Evolutionary conservation across 2,797 vertebrate genomes (phyloP), one percentile per base, ranked within the genome.

Genomic region (Myotis pilosus): DNA sequence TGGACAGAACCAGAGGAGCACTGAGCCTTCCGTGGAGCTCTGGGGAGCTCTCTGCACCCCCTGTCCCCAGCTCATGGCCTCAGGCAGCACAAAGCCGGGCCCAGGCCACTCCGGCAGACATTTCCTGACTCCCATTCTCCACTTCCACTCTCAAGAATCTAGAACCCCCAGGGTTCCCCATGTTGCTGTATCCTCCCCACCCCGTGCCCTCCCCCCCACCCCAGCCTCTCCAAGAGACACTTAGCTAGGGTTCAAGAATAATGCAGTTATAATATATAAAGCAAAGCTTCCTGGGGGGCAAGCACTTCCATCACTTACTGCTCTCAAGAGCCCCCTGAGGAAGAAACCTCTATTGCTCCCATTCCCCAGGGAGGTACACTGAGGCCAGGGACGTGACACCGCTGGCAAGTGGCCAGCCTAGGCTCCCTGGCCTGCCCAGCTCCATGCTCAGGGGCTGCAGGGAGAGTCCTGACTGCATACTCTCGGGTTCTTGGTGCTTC

Each of bases 21-120:
- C 81, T 2, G 2, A 47, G 53, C 3, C 36, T 68, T 44, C 33
- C 6, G 0, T 0, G 0, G 47, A 20, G 44, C 30, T 30, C 4
- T 2, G 12, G n/a, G 2, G 17, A 41, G 33, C 41, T 4, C 22
- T 30, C 44, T 5, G 8, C 51, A 1, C 49, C 6, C 23, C 64
- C 38, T 4, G 6, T 1, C 8, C 53, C 55, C 20, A 4, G 5
- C 25, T 11, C 33, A 9, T 44, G 0, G 0, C 25, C 33, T 6
- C 0, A 2, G 51, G 55, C 8, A 13, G 75, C 75, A 36, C 51
- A n/a, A 71, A 83, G 75, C 84, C 6, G 41, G 36, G 19, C 6
- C 79, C 41, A 85, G 36, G 49, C 41, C 30, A 47, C 41, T 7
- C 51, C 23, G 5, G 19, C 25, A 49, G 74, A 53, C n/a, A n/a